Conservation (phyloP, 2,797 vertebrate genomes). For the Myotis myotis region DNA sequence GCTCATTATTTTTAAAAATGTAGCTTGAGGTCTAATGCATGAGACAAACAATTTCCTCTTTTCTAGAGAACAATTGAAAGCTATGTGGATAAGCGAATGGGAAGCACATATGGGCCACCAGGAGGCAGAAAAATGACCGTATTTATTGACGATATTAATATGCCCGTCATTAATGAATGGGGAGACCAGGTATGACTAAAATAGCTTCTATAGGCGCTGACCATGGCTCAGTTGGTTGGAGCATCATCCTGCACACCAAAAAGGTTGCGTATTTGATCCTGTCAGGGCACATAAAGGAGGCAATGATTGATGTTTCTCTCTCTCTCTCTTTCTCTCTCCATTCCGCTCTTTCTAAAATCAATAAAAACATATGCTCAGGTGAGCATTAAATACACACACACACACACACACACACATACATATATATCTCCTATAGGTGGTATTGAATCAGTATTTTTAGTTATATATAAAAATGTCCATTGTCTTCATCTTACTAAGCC, state of each 20-base stretch:
- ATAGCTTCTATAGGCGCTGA: not conserved
- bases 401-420: not conserved
- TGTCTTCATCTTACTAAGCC: not conserved
- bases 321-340: no score
- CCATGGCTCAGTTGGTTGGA: not conserved
- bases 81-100: conserved; percentile 86
- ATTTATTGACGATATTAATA: conserved; percentile 88
- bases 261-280: not conserved
- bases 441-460: not conserved
- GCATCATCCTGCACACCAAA: not conserved
- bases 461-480: not conserved
- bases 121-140: conserved; percentile 87
- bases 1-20: not conserved
- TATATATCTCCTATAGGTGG: not conserved
- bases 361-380: not conserved
- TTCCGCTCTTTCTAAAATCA: not conserved
- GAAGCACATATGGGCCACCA: conserved; percentile 86
- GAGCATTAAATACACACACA: not conserved
- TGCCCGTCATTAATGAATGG: conserved; percentile 88
- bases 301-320: not conserved
- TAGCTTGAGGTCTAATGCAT: not conserved
- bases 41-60: conserved; percentile 6
- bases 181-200: conserved; percentile 85
- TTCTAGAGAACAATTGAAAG: conserved; percentile 86
- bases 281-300: not conserved